Base-by-base conservation (phyloP, 2,113 vertebrate species). In the Rhinopithecus roxellana region DNA sequence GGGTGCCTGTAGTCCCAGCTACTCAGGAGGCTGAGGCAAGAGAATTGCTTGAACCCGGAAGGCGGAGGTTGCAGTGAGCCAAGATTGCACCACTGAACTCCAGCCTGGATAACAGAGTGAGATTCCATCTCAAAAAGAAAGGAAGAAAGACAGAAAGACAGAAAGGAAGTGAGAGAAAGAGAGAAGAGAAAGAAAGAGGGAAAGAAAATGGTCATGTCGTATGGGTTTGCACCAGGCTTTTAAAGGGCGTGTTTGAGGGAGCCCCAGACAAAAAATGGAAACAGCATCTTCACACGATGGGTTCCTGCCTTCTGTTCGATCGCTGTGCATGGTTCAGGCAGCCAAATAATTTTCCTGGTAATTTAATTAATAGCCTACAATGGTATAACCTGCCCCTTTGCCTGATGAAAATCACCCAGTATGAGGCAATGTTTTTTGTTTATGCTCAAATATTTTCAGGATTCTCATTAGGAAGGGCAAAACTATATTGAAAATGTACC, bases 381-480 rank as follows among this genome's bases (percentile, higher is more conserved):
- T 67, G 81, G 64, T 27, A 14, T 40, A 5, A 38, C 43, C 79
- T 0, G 0, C 87, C 72, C 74, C 45, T 55, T 90, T 6, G 61
- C 74, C 91, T 35, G 13, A 35, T 3, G 48, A 69, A 91, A 32
- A 61, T 81, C 77, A 78, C 57, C 18, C 90, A 25, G 57, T 64
- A 2, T 30, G 96, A 61, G 38, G 70, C 35, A 8, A 4, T 8
- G 7, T 40, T 82, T 94, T 64, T 64, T 86, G 90, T 79, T 79
- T 82, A 55, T 89, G 91, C 82, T 74, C 89, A 38, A 45, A 89
- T 86, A 72, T 94, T 88, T 97, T 94, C 89, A 38, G 50, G 92
- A 89, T 86, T 91, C 92, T 93, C 72, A 22, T 45, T 83, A 92
- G 92, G 88, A 81, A 92, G 93, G 80, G 35, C 43, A 70, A 77